Evolutionary conservation across 2,113 vertebrate species (phyloP).

Genomic region (Cheirogaleus medius): DNA sequence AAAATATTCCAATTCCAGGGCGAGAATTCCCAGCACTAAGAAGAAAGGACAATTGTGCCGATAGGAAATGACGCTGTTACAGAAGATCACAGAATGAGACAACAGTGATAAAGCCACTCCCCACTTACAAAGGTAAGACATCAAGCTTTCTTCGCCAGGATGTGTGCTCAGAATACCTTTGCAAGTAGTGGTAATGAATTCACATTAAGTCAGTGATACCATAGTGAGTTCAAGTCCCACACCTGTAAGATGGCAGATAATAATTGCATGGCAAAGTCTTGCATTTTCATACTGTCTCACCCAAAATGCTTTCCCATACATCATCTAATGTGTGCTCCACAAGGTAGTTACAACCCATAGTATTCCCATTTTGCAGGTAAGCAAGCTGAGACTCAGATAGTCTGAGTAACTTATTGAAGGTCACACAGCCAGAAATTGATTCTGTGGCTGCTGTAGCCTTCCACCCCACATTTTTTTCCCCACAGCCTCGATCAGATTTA

Average conservation of each 20-base stretch:
- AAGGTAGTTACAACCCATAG: background rate
- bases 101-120: background rate
- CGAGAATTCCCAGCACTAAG: background rate
- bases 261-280: rapidly evolving
- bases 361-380: background rate
- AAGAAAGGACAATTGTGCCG: background rate
- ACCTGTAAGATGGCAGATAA: background rate
- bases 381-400: background rate
- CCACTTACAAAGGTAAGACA: background rate
- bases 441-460: background rate
- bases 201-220: rapidly evolving
- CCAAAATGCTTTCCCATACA: background rate
- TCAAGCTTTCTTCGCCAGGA: background rate
- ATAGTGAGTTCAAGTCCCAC: background rate
- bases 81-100: background rate
- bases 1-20: background rate
- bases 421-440: background rate
- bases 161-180: background rate
- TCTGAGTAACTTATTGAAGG: background rate
- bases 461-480: background rate
- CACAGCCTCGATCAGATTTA: background rate
- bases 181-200: rapidly evolving
- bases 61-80: background rate
- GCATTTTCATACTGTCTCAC: background rate
- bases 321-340: no score